Evolutionary conservation across 2,888 invertebrate genomes (phyloP).

Genomic region (Scaptomyza parva): DNA sequence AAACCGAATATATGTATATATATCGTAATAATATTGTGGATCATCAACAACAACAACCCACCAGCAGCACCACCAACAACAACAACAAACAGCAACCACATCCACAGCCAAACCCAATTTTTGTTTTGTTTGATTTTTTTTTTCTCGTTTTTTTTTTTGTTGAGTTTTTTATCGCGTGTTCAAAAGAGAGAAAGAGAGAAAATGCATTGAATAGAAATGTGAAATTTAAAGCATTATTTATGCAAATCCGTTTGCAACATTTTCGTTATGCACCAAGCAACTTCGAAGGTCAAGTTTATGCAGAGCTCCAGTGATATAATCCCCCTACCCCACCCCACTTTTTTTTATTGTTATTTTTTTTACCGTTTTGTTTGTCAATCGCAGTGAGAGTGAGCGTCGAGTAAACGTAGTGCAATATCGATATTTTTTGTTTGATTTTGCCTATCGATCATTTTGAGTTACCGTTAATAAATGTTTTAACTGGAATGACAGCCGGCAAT

Average conservation of each 20-base stretch:
- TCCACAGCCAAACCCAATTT: conserved; percentile 22
- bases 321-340: neutral
- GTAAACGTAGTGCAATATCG: neutral
- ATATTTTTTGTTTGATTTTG: too few species aligned
- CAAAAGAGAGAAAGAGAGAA: conserved; percentile 2
- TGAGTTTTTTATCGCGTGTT: conserved; percentile 23
- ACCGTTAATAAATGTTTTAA: too few species aligned
- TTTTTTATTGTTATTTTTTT: conserved; percentile 7
- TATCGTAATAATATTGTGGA: conserved; percentile 52
- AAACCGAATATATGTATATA: conserved; percentile 52
- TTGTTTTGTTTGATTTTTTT: conserved; percentile 10
- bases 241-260: conserved; percentile 35
- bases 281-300: conserved; percentile 54
- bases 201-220: conserved; percentile 30
- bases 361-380: neutral
- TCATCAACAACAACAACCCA: conserved; percentile 35
- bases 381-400: conserved; percentile 1
- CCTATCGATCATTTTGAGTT: too few species aligned
- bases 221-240: conserved; percentile 31
- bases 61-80: conserved; percentile 29
- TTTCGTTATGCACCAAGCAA: neutral
- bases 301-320: conserved; percentile 24
- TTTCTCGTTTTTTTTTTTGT: conserved; percentile 3
- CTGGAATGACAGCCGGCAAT: too few species aligned
- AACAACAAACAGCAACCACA: conserved; percentile 30